Evolutionary conservation across 1,140 invertebrate genomes (phyloP), one percentile per base, ranked within the genome.

Genomic region (Cataglyphis hispanica): DNA sequence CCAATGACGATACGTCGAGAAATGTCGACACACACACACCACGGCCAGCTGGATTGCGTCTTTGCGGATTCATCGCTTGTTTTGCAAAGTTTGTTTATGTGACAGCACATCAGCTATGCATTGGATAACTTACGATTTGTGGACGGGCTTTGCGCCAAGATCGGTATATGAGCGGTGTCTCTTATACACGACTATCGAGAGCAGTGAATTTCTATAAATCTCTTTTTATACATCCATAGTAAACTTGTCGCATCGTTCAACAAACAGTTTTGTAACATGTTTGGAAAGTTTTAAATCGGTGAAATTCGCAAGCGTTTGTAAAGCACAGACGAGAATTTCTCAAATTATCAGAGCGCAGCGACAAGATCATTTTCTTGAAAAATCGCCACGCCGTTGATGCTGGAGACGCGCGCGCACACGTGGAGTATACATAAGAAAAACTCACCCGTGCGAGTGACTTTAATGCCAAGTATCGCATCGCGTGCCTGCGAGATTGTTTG

Each of bases 91-190:
- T 69, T 80, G 64, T 80, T 80, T 80, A 80, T 22, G 75, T 10
- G 63, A 69, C 40, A 50, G 40, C 40, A 13, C 60, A n/a, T n/a
- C 46, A 43, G 70, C 37, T 22, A 53, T 58, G 74, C 19, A 19
- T 19, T 7, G 34, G 64, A 60, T 76, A 40, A 60, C 25, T 43
- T n/a, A 10, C 50, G 60, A 89, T 89, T 89, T 83, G 75, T 37
- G 10, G 37, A n/a, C 58, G 58, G 78, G 72, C 70, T 46, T 78
- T 56, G 60, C 4, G 85, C 88, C 87, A 89, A 89, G n/a, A 61
- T 69, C 53, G 60, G 27, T 74, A 86, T 89, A 89, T 78, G 77
- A 85, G 77, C 60, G 87, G 4, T 40, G 13, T 53, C 25, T 53
- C 53, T 22, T 60, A n/a, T 19, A 61, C 34, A 22, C 40, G 22